Evolutionary conservation across 2,113 vertebrate genomes (phyloP).

Genomic region (Tamias sibiricus): DNA sequence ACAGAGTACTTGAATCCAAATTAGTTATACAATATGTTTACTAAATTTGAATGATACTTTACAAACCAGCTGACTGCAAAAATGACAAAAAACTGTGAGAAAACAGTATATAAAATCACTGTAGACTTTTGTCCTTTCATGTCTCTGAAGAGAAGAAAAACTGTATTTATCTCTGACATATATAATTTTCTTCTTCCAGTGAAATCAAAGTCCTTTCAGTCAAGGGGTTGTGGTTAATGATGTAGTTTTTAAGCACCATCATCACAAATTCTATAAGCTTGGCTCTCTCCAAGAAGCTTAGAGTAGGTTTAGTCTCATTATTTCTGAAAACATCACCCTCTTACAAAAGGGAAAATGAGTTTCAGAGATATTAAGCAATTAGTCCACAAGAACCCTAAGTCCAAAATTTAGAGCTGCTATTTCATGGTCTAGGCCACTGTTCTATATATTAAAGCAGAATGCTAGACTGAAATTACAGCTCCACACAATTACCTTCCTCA

Average conservation of each 20-base stretch:
- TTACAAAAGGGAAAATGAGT: not conserved
- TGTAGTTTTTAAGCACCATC: not conserved
- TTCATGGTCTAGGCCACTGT: not conserved
- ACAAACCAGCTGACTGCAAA: not conserved
- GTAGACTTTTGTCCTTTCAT: not conserved
- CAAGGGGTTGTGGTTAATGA: not conserved
- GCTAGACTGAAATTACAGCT: not conserved
- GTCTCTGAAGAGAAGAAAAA: not conserved
- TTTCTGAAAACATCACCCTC: not conserved
- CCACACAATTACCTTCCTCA: not conserved
- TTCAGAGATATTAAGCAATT: slow-evolving; percentile 47
- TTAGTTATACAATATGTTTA: not conserved
- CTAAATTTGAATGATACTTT: not conserved
- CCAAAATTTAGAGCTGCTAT: not conserved
- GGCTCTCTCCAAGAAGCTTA: not conserved
- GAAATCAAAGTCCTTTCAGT: not conserved
- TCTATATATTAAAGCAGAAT: slow-evolving; percentile 10
- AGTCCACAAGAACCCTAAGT: not conserved
- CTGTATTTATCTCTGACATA: not conserved
- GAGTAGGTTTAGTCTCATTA: slow-evolving; percentile 2
- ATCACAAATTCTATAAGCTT: not conserved
- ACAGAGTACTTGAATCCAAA: not conserved
- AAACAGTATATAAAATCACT: not conserved
- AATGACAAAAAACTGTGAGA: not conserved
- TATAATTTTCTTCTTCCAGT: not conserved